These are phyloP conservation scores for Loriculus beryllinus DNA, from an alignment of 2,797 vertebrate genomes.

Conservation along the genomic window DNA sequence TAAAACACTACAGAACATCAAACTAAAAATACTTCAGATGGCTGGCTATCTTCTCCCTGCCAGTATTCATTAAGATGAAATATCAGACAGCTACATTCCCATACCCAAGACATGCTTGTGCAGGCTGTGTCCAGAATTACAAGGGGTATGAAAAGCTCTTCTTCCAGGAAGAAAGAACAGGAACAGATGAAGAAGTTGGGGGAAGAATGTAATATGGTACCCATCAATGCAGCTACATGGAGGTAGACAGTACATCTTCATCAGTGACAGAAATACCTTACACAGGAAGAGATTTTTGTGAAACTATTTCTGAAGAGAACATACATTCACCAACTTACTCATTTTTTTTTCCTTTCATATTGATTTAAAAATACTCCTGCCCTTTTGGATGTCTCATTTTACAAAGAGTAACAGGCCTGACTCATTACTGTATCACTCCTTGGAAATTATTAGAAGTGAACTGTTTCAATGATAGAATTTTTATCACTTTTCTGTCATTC, in stretches of 20 bases:
- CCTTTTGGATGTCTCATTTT: not conserved
- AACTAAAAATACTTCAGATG: not conserved
- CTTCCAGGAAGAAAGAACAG: slow-evolving; percentile 7
- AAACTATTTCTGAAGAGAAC: not conserved
- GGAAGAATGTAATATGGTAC: not conserved
- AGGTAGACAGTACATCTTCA: not conserved
- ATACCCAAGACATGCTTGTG: not conserved
- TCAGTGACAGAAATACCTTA: not conserved
- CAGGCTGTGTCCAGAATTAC: not conserved
- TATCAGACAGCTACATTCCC: not conserved
- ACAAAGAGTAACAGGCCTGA: not conserved
- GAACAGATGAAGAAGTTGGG: not conserved
- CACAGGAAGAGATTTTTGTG: not conserved
- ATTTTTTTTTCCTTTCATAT: not conserved
- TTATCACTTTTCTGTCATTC: not conserved
- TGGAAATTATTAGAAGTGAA: not conserved
- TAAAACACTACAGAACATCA: slow-evolving; percentile 14
- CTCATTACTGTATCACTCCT: not conserved
- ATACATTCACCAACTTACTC: not conserved
- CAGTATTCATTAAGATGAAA: not conserved
- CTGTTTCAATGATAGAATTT: not conserved
- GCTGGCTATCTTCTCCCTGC: not conserved
- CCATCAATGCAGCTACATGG: not conserved
- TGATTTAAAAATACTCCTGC: slow-evolving; percentile 13
- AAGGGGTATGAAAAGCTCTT: not conserved